Evolutionary conservation across 2,797 vertebrate genomes (phyloP), one percentile per base, ranked within the genome.

Genomic region (Typhlichthys subterraneus): DNA sequence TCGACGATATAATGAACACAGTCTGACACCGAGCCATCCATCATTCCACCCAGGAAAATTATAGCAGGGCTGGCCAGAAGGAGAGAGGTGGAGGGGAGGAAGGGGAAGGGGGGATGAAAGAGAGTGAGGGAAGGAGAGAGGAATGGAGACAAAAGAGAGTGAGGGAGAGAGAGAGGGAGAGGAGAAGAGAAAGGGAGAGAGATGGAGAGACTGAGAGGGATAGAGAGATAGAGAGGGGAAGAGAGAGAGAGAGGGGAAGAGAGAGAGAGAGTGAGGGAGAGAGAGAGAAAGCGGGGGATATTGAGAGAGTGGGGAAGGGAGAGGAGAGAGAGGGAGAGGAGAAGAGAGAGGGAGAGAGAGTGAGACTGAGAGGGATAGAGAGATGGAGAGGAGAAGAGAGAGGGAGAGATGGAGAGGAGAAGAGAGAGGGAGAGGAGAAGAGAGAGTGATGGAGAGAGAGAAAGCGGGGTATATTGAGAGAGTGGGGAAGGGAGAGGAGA

Each of bases 1-100:
- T 94, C 93, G 94, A 95, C 93, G 94, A 95, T 95, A 94, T 94
- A 96, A 96, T 96, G 95, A 97, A 96, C 93, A 95, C 90, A 90
- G 93, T 86, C 89, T 95, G 95, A 94, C 95, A 96, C 92, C 76
- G 76, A 88, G 92, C 92, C 95, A 95, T 97, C 94, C 94, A 96
- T 96, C 95, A 95, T 93, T 89, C 85, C 91, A 83, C 81, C 92
- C 88, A 77, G 82, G 89, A 88, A 92, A 86, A 92, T 91, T 90
- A 92, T 89, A 91, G 88, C 81, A 83, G 88, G 67, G 86, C 85
- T 76, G 87, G 84, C 66, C 45, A 55, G 57, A 59, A 67, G 52
- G 55, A 63, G 66, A 69, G 57, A 53, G n/a, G 12, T 10, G 19
- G 53, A 14, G 4, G 51, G 7, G 42, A 38, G 51, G 29, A 31